Conservation (phyloP, 1,140 invertebrate species). For the Elymnias hypermnestra region DNA sequence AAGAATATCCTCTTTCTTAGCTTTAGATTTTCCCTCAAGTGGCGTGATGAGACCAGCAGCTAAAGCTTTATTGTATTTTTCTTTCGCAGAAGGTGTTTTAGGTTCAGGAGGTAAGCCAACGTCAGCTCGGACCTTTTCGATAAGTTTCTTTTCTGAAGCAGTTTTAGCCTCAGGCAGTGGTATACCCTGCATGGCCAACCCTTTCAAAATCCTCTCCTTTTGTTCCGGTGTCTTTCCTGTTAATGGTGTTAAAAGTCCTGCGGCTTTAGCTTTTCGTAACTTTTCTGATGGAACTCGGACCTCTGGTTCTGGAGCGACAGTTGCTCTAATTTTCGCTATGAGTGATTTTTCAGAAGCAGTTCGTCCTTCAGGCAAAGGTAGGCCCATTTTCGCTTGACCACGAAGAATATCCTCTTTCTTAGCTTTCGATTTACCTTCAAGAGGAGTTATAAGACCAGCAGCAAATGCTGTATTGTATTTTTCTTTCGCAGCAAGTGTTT, state of each 20-base stretch:
- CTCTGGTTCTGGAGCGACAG: constrained; percentile 3
- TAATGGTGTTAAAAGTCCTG: constrained; percentile 28
- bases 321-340: constrained; percentile 6
- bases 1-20: constrained; percentile 5
- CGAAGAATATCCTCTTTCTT: constrained; percentile 29
- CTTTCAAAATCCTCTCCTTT: constrained; percentile 36
- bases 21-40: constrained; percentile 13
- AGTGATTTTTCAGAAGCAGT: constrained; percentile 34
- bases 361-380: constrained; percentile 31
- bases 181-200: constrained; percentile 21
- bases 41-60: constrained; percentile 12
- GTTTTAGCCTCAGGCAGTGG: constrained; percentile 35
- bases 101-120: neutral
- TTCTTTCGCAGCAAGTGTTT: constrained; percentile 18
- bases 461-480: constrained; percentile 28
- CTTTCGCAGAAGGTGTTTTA: constrained; percentile 1
- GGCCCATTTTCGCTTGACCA: constrained; percentile 15
- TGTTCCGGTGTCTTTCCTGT: constrained; percentile 29
- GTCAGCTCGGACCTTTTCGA: constrained; percentile 12
- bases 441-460: constrained; percentile 25
- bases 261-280: constrained; percentile 23
- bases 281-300: constrained; percentile 1
- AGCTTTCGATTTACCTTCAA: constrained; percentile 21
- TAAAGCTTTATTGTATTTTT: constrained; percentile 8
- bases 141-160: constrained; percentile 26